phyloP scores from a whole-genome alignment of 2,797 vertebrate species.

The Labeo calbasu region DNA sequence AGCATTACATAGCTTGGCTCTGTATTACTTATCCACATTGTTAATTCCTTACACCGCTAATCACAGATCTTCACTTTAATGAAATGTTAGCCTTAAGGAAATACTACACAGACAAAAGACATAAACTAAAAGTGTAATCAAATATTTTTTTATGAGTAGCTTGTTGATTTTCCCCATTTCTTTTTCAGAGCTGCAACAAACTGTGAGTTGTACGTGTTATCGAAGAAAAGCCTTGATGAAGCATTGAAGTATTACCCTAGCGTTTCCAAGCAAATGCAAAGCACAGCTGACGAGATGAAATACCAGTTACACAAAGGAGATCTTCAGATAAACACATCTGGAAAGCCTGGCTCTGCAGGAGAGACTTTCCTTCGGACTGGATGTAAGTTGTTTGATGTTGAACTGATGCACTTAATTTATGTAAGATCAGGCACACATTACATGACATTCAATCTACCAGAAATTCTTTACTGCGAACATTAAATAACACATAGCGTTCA shows the following conservation, averaged over 20 bases:
- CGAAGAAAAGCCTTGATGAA: conserved; percentile 51
- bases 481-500: not conserved
- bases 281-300: conserved; percentile 3
- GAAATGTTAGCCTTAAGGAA: too few species aligned
- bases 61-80: too few species aligned
- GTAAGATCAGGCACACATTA: not conserved
- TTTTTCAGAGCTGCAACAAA: conserved; percentile 53
- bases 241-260: conserved; percentile 45
- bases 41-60: not conserved
- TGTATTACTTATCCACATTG: not conserved
- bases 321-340: not conserved
- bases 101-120: too few species aligned
- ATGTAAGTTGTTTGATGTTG: conserved; percentile 43
- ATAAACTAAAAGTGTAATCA: not conserved
- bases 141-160: not conserved
- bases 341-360: not conserved
- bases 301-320: not conserved
- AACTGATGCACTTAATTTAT: not conserved
- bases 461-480: not conserved
- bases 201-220: conserved; percentile 50
- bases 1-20: not conserved
- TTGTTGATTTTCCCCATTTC: not conserved
- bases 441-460: not conserved
- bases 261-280: conserved; percentile 43
- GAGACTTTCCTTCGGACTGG: not conserved